Evolutionary conservation across 2,888 invertebrate species (phyloP), one percentile per base, ranked within the genome.

Genomic region (Arctia plantaginis): DNA sequence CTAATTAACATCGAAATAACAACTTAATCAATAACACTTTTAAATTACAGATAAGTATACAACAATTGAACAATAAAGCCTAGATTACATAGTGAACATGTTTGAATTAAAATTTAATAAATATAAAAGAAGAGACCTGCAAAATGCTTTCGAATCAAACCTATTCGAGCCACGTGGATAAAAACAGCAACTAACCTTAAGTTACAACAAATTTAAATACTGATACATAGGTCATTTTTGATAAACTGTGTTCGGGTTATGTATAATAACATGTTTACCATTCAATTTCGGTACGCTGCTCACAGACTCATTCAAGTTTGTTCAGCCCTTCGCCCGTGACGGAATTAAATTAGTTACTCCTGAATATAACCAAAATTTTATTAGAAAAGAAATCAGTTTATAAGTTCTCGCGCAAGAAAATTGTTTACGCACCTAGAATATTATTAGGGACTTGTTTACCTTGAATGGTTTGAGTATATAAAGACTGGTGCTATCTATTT

Each of bases 191-290:
- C 66, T 77, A 83, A 73, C 69, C 73, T 77, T 72, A 78, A 68
- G 66, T 79, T 75, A 76, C 67, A 78, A 70, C 74, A 78, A 72
- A 77, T 77, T 76, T 78, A 78, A 66, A 77, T 66, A 77, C 72
- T 71, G 71, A 76, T 77, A 73, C 82, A 81, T 77, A 83, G 85
- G 84, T 82, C 84, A 85, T 79, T 80, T 62, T 79, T 77, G 90
- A 90, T 90, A 90, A 90, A 89, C 90, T 84, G 74, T 85, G 85
- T 82, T 87, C 87, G 85, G 87, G 87, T 87, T 89, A 88, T 84
- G 88, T 86, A 86, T 87, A 90, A 89, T 77, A 90, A 90, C 89
- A 87, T 91, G 91, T 91, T 92, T 91, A 89, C 89, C 76, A 77
- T 82, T 78, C 39, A 82, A 84, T 85, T 88, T 88, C 81, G 84